Evolutionary conservation across 2,888 invertebrate genomes (phyloP).

Genomic region (Drosophila phalerata): DNA sequence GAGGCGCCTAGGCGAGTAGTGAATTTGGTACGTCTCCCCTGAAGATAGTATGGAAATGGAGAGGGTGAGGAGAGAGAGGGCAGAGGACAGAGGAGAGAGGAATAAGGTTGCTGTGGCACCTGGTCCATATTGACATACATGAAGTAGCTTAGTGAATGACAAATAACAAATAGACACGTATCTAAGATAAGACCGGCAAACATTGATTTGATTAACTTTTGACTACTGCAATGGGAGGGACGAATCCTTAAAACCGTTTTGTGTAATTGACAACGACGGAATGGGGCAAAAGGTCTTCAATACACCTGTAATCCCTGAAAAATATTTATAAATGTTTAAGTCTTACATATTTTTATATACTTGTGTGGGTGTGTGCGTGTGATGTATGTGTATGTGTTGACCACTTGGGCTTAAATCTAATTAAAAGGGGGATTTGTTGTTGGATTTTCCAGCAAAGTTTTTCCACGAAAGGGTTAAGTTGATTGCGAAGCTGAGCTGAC

Average conservation of each 20-base stretch:
- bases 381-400: slow-evolving; percentile 44
- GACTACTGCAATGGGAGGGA: slow-evolving; percentile 49
- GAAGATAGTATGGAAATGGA: neutral
- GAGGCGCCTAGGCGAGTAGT: slow-evolving; percentile 9
- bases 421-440: slow-evolving; percentile 66
- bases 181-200: slow-evolving; percentile 66
- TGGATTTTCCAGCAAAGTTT: slow-evolving; percentile 52
- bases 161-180: slow-evolving; percentile 76
- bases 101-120: slow-evolving; percentile 21
- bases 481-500: slow-evolving; percentile 44
- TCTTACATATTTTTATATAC: neutral
- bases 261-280: slow-evolving; percentile 46
- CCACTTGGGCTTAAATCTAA: slow-evolving; percentile 76
- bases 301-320: neutral
- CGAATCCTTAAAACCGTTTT: slow-evolving; percentile 37
- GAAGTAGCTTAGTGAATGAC: slow-evolving; percentile 77
- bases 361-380: too few relatives aligned
- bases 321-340: slow-evolving; percentile 39
- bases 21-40: neutral
- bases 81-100: too few relatives aligned
- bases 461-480: slow-evolving; percentile 57
- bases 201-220: slow-evolving; percentile 77
- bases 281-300: neutral
- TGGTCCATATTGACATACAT: slow-evolving; percentile 50
- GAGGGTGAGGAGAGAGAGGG: neutral